Evolutionary conservation across 2,888 invertebrate genomes (phyloP).

Genomic region (Petrolisthes cinctipes): DNA sequence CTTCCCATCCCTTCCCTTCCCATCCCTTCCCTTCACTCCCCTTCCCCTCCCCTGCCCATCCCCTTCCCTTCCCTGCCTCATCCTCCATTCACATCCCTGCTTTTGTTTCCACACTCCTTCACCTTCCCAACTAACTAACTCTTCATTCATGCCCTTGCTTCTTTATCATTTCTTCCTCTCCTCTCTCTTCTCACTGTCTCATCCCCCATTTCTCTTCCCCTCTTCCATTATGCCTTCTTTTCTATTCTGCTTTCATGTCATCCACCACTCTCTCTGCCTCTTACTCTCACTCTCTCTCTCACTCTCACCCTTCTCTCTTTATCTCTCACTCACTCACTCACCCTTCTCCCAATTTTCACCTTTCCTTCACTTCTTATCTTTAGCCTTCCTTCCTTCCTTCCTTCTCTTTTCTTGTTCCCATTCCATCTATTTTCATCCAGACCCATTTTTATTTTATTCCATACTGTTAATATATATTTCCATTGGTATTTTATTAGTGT

Average conservation of each 20-base stretch:
- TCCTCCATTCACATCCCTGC: not conserved
- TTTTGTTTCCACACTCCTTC: not conserved
- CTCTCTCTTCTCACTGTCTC: no score
- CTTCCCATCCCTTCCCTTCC: not conserved
- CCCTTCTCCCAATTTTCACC: not conserved
- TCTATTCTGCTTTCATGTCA: not conserved
- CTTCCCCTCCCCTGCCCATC: not conserved
- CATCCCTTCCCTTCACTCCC: not conserved
- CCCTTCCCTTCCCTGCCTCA: not conserved
- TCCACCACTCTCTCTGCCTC: no score
- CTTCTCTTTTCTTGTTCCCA: not conserved
- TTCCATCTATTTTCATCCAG: not conserved
- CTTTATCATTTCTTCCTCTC: no score
- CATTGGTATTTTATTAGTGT: no score
- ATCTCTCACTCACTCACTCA: slow-evolving; percentile 11
- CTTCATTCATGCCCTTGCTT: not conserved
- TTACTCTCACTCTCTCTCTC: no score
- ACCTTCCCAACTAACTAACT: not conserved
- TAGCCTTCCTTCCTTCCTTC: not conserved
- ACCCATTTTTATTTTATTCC: not conserved
- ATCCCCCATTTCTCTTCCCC: not conserved
- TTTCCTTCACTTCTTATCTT: slow-evolving; percentile 1
- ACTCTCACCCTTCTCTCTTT: not conserved
- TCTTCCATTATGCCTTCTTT: not conserved
- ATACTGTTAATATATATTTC: no score